Percentiles rank a stretch among this genome's conserved stretches.
These are phyloP conservation scores for Melitaea cinxia DNA, from an alignment of 1,140 invertebrate species.

Conservation along the genomic window DNA sequence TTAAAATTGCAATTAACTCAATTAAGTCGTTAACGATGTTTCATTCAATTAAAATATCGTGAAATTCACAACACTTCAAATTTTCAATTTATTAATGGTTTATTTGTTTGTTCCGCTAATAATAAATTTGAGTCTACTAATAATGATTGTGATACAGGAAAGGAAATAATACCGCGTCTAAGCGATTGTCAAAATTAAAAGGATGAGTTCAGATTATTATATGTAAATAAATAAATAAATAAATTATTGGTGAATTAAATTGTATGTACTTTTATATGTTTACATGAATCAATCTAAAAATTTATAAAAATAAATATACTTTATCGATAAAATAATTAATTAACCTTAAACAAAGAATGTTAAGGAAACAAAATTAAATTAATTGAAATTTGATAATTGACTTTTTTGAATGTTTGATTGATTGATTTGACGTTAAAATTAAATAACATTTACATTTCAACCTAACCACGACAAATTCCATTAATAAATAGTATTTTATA, in stretches of 20 bases:
- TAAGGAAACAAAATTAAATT: not conserved
- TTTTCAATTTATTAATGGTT: not conserved
- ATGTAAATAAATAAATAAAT: no score
- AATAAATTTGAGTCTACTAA: not conserved
- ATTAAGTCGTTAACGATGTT: conserved; percentile 26
- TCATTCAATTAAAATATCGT: conserved; percentile 12
- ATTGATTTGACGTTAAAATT: not conserved
- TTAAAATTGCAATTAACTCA: conserved; percentile 27
- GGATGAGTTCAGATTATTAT: no score
- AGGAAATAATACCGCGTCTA: not conserved
- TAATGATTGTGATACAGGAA: not conserved
- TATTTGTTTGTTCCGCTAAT: not conserved
- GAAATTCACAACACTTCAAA: not conserved
- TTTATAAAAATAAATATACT: no score
- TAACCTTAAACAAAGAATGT: not conserved
- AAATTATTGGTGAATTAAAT: no score
- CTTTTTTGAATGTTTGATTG: not conserved
- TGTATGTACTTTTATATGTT: no score
- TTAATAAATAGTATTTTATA: conserved; percentile 5
- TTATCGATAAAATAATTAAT: no score
- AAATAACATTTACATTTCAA: conserved; percentile 9
- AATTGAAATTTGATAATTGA: not conserved
- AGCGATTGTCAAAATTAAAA: not conserved
- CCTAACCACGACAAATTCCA: conserved; percentile 1
- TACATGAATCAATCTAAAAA: no score